Percentiles rank a stretch among this genome's conserved stretches.
Conservation (phyloP, 1,140 invertebrate species). For the Neoseiulus cucumeris region DNA sequence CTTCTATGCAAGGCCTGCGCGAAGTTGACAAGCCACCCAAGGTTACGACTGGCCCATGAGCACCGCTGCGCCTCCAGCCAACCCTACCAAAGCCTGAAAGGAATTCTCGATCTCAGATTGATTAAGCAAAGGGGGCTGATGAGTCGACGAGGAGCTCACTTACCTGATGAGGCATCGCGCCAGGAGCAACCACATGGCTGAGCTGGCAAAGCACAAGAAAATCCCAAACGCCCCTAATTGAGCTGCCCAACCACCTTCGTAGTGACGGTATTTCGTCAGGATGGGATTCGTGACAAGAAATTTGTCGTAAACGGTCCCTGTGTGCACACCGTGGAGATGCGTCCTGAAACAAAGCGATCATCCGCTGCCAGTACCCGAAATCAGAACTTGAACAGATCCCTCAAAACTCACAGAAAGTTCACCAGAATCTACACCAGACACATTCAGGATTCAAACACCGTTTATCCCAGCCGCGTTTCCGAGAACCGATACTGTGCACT, state of each 20-base stretch:
- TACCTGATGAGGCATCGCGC: conserved; percentile 5
- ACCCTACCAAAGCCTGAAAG: neutral
- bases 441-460: too few relatives aligned
- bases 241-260: conserved; percentile 9
- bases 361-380: too few relatives aligned
- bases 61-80: conserved; percentile 9
- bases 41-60: neutral
- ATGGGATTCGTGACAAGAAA: neutral
- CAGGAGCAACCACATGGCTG: conserved; percentile 3
- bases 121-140: too few relatives aligned
- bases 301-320: neutral
- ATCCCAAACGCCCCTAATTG: neutral
- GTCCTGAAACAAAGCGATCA: neutral
- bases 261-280: neutral
- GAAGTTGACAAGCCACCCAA: neutral
- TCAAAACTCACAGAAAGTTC: too few relatives aligned
- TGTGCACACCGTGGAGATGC: neutral
- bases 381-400: too few relatives aligned
- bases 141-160: too few relatives aligned
- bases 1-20: neutral
- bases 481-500: too few relatives aligned
- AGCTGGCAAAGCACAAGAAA: neutral
- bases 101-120: too few relatives aligned
- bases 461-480: too few relatives aligned
- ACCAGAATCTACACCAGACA: too few relatives aligned